Percentiles rank a stretch among this genome's conserved stretches.
Conservation (phyloP, 1,140 invertebrate species). For the Archivesica marissinica region DNA sequence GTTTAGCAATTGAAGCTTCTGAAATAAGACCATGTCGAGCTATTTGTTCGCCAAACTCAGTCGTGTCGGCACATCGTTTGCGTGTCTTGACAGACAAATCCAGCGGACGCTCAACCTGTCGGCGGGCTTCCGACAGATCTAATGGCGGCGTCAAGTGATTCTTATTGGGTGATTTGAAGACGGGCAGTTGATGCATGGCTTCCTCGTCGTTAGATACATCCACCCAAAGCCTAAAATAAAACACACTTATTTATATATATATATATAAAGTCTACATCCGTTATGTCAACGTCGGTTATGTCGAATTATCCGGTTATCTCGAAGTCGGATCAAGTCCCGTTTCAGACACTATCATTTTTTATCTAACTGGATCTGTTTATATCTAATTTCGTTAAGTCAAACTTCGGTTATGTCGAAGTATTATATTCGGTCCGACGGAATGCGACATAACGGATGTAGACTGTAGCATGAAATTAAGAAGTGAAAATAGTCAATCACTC, state of each 20-base stretch:
- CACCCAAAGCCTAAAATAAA: constrained; percentile 22
- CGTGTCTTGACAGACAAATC: constrained; percentile 67
- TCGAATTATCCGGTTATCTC: too few relatives aligned
- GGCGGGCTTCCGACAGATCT: constrained; percentile 48
- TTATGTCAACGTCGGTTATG: too few relatives aligned
- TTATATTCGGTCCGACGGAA: too few relatives aligned
- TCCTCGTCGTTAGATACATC: constrained; percentile 5
- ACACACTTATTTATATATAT: background rate
- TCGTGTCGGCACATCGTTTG: constrained; percentile 64
- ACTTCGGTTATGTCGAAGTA: background rate
- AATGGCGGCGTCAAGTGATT: constrained; percentile 45
- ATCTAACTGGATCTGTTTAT: background rate
- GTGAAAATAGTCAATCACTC: too few relatives aligned
- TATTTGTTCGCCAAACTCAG: constrained; percentile 13
- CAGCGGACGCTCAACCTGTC: constrained; percentile 65
- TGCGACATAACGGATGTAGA: too few relatives aligned
- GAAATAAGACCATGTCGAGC: background rate
- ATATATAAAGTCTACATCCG: background rate
- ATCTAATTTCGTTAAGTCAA: background rate
- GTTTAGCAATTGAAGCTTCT: constrained; percentile 4
- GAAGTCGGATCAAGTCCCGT: too few relatives aligned
- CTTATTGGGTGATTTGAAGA: background rate
- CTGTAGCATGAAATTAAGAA: too few relatives aligned
- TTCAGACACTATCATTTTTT: too few relatives aligned
- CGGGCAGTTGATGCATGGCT: background rate